Evolutionary conservation across 2,797 vertebrate genomes (phyloP).

Genomic region (Vultur gryphus): DNA sequence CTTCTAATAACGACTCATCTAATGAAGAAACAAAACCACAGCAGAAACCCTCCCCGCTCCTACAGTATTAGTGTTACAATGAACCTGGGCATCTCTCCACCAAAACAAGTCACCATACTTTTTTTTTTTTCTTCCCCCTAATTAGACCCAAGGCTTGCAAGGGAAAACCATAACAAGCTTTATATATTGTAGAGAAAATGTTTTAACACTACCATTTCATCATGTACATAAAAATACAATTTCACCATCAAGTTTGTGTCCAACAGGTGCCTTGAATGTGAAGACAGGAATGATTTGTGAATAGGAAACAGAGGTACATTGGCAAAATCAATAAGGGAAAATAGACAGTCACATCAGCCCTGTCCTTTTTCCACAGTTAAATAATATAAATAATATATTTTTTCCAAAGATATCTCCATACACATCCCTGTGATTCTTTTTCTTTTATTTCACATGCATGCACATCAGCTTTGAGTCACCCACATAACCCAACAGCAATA

Average conservation of each 20-base stretch:
- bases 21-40: not conserved
- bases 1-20: conserved; percentile 3
- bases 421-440: not conserved
- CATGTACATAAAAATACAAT: not conserved
- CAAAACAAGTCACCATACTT: not conserved
- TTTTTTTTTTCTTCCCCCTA: fast-evolving
- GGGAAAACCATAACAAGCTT: fast-evolving
- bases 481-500: not conserved
- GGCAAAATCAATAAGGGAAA: not conserved
- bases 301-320: not conserved
- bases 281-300: not conserved
- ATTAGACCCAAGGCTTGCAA: not conserved
- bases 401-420: not conserved
- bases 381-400: not conserved
- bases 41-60: not conserved
- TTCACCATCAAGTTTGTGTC: not conserved
- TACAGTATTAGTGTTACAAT: not conserved
- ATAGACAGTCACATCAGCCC: fast-evolving
- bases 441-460: not conserved
- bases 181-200: not conserved
- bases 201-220: not conserved
- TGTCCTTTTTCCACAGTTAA: not conserved
- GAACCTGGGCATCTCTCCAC: not conserved
- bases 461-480: not conserved
- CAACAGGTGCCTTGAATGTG: not conserved